Evolutionary conservation across 2,888 invertebrate genomes (phyloP).

Genomic region (Bimastos eiseni): DNA sequence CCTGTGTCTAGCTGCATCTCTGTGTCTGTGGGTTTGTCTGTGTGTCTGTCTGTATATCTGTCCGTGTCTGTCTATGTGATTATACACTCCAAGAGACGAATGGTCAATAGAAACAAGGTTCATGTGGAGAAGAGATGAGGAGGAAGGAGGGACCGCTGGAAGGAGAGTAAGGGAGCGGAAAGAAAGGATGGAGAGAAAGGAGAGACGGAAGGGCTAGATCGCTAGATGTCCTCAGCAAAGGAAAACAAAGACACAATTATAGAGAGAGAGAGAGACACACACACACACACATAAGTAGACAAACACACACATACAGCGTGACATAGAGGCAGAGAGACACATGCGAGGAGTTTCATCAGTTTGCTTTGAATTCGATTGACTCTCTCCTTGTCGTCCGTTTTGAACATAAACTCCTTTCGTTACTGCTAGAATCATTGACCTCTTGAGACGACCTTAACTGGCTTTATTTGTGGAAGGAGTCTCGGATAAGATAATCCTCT

Average conservation of each 20-base stretch:
- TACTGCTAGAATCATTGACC: neutral
- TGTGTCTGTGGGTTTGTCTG: too few relatives aligned
- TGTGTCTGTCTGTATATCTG: neutral
- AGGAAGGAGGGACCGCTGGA: neutral
- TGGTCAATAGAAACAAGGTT: too few relatives aligned
- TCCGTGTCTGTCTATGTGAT: neutral
- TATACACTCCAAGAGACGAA: neutral
- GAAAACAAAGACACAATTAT: too few relatives aligned
- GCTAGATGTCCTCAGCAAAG: neutral
- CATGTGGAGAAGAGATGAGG: neutral
- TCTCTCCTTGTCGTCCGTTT: neutral
- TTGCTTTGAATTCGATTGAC: too few relatives aligned
- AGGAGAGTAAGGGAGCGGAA: neutral
- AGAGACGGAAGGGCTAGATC: neutral
- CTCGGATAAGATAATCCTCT: too few relatives aligned
- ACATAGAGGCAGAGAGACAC: neutral
- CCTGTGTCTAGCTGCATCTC: too few relatives aligned
- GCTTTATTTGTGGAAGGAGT: neutral
- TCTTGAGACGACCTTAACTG: neutral
- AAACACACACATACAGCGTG: too few relatives aligned
- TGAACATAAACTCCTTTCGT: neutral
- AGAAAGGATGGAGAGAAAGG: neutral
- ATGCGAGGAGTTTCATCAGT: too few relatives aligned
- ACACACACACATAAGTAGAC: too few relatives aligned
- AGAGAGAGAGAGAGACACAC: too few relatives aligned